Evolutionary conservation across 2,797 vertebrate species (phyloP).

Genomic region (Microhierax caerulescens): DNA sequence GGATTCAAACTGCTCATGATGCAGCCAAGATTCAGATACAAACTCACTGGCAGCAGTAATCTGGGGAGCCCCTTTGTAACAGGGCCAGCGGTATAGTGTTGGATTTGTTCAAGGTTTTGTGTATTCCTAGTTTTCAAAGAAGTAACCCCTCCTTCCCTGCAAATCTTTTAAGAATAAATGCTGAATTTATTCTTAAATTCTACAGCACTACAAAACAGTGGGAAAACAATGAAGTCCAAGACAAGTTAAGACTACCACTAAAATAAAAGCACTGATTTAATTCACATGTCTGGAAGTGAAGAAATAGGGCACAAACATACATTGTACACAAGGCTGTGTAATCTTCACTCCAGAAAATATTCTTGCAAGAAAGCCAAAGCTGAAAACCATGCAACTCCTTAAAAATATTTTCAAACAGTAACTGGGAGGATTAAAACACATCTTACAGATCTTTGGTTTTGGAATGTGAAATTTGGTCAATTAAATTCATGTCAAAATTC

Average conservation of each 20-base stretch:
- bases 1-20: neutral
- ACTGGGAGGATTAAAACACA: neutral
- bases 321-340: neutral
- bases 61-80: neutral
- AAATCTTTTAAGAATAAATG: neutral
- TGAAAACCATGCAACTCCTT: neutral
- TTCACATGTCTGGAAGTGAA: neutral
- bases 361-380: neutral
- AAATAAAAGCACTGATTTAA: neutral
- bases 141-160: neutral
- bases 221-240: neutral
- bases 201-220: neutral
- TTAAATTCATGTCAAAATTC: slow-evolving; percentile 33
- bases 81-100: neutral
- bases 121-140: neutral
- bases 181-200: neutral
- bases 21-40: neutral
- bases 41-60: neutral
- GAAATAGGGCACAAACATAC: neutral
- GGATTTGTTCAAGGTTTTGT: neutral
- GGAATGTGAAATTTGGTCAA: slow-evolving; percentile 20
- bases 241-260: neutral
- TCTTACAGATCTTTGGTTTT: slow-evolving; percentile 51
- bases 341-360: neutral
- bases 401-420: slow-evolving; percentile 1